Conservation (phyloP, 2,888 invertebrate genomes). For the Cryptops parisi region DNA sequence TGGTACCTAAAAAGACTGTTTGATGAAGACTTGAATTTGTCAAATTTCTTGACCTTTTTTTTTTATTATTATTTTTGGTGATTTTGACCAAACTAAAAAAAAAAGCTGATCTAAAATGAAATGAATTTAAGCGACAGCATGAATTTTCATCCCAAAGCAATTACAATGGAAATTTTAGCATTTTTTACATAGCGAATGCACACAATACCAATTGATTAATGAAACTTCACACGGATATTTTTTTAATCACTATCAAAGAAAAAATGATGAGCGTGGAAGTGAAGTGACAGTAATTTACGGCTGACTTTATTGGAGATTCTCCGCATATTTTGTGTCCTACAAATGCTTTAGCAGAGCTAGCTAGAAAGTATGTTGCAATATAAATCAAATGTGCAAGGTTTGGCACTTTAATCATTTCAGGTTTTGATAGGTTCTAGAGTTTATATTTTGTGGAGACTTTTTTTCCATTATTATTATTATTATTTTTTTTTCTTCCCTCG, state of each 20-base stretch:
- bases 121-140: too few species aligned
- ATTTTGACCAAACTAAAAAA: too few species aligned
- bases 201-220: slow-evolving; percentile 5
- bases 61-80: too few species aligned
- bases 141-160: not conserved
- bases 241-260: slow-evolving; percentile 6
- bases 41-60: too few species aligned
- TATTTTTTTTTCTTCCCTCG: too few species aligned
- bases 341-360: not conserved
- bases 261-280: not conserved
- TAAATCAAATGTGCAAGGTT: not conserved
- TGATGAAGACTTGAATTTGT: too few species aligned
- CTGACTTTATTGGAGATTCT: slow-evolving; percentile 8
- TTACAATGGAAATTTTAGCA: not conserved
- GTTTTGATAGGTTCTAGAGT: not conserved
- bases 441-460: too few species aligned
- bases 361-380: not conserved
- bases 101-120: too few species aligned
- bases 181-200: too few species aligned
- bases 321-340: slow-evolving; percentile 2
- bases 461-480: not conserved
- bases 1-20: too few species aligned
- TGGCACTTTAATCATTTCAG: not conserved
- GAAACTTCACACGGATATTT: slow-evolving; percentile 8
- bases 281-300: slow-evolving; percentile 11